Base-by-base conservation (phyloP, 1,140 invertebrate genomes). In the Odontomachus brunneus region DNA sequence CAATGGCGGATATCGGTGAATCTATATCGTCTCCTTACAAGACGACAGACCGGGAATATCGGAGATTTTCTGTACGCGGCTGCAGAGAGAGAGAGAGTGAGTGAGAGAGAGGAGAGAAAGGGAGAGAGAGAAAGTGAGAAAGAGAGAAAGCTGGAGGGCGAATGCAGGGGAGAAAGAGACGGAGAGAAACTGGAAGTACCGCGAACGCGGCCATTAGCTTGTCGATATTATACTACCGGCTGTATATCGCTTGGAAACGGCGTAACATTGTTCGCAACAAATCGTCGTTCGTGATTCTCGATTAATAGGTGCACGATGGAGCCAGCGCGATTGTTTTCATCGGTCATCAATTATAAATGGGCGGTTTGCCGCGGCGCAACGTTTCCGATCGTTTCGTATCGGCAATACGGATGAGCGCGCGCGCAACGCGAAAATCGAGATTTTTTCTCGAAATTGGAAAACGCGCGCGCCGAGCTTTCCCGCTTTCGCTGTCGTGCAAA, bases 21-120 rank as follows among this genome's bases (percentile, higher is more conserved):
- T 80, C 44, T 72, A 57, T 74, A 51, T 12, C 44, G 17, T 55
- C 80, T 55, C 80, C 19, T 19, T 9, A 69, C 84, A 87, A 83
- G 84, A 88, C 74, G 78, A 44, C 3, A 44, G 38, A 63, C 51
- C 60, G 67, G 66, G 82, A 88, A 88, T 89, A 83, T 86, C 75
- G 84, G 82, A 84, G 85, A 85, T 71, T 89, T 86, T 83, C 84
- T 82, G 83, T 86, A 84, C 88, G 88, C 75, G 44, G 69, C 82
- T 82, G 86, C 82, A 83, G 76, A 24, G 63, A 81, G 69, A 55
- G 51, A 60, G 15, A 11, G 38, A 76, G 49, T 65, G 51, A 15
- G 44, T 59, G 49, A 44, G 29, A 57, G 33, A 49, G 59, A 71
- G 62, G 49, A 44, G 29, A 57, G 33, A 49, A 49, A 71, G 62